These are phyloP conservation scores for Dinocampus coccinellae DNA, from an alignment of 2,888 invertebrate species.

Conservation along the genomic window DNA sequence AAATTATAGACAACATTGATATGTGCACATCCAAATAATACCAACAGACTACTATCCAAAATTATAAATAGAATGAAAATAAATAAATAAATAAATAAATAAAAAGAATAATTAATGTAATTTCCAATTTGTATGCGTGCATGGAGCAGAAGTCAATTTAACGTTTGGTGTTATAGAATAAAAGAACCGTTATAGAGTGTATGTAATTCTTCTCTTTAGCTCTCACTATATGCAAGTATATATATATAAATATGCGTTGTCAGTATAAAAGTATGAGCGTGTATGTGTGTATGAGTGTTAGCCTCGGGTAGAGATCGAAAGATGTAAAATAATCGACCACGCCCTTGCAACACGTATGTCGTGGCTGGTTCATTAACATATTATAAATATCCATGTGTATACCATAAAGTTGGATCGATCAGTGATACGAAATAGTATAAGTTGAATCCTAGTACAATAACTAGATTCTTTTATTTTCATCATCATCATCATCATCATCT, in stretches of 20 bases:
- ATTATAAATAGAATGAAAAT: too few species aligned
- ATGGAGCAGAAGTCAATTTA: background rate
- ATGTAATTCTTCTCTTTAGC: background rate
- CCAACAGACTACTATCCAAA: background rate
- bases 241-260: background rate
- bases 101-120: too few species aligned
- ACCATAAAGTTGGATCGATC: background rate
- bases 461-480: background rate
- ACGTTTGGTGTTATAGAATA: background rate
- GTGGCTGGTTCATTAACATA: conserved; percentile 26
- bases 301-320: conserved; percentile 19
- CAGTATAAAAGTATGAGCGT: too few species aligned
- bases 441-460: background rate
- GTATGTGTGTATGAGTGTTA: background rate
- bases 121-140: conserved; percentile 20
- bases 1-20: too few species aligned
- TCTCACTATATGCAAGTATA: background rate
- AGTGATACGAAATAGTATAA: background rate
- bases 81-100: too few species aligned
- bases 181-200: conserved; percentile 11
- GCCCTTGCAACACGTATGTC: conserved; percentile 26
- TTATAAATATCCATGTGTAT: conserved; percentile 23
- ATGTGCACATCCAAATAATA: too few species aligned
- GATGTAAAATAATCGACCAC: conserved; percentile 34
- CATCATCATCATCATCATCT: background rate